Conservation (phyloP, 2,113 vertebrate species). For the Leucosticte australis region DNA sequence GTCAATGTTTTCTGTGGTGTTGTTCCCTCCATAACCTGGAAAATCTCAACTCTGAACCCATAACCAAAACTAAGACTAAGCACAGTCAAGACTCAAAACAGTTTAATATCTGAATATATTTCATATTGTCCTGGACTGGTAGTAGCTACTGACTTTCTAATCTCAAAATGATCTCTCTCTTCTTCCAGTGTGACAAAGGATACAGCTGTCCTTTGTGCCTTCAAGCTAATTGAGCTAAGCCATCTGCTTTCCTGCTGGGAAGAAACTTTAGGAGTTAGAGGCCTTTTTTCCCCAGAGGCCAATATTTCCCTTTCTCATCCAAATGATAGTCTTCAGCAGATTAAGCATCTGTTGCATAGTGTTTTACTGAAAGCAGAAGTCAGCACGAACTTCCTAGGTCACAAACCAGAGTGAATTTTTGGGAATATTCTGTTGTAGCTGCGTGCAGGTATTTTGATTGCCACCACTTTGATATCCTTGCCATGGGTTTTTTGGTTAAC, state of each 20-base stretch:
- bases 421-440: neutral
- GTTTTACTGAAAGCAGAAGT: neutral
- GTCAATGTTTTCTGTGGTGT: neutral
- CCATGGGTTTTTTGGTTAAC: neutral
- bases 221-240: neutral
- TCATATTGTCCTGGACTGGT: neutral
- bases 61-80: neutral
- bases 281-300: neutral
- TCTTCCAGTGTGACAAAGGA: neutral
- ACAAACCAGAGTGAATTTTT: neutral
- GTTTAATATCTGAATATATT: neutral
- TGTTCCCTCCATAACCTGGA: neutral
- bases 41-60: neutral
- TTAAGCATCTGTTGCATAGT: neutral
- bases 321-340: neutral
- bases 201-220: neutral
- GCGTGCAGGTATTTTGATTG: neutral
- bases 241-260: conserved; percentile 27
- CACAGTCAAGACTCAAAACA: neutral
- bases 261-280: neutral
- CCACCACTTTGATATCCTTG: neutral
- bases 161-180: neutral
- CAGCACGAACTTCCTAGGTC: neutral
- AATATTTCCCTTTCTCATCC: conserved; percentile 26
- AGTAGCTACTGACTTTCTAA: neutral